phyloP scores from a whole-genome alignment of 2,797 vertebrate species.

The Tiaroga cobitis region DNA sequence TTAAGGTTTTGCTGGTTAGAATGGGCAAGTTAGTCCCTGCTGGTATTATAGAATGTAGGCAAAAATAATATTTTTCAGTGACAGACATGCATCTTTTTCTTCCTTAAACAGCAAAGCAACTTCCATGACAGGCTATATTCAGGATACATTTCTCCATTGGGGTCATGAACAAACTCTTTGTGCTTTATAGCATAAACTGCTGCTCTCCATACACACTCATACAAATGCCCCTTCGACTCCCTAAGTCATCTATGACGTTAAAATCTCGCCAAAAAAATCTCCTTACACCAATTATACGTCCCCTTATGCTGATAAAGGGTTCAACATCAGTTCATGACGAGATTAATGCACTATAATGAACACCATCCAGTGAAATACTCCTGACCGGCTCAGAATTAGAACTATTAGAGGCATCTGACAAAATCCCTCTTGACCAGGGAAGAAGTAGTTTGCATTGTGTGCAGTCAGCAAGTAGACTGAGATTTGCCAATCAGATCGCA shows the following conservation, averaged over 20 bases:
- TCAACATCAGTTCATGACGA: constrained; percentile 77
- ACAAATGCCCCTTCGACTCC: background rate
- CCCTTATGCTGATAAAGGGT: constrained; percentile 71
- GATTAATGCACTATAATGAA: constrained; percentile 72
- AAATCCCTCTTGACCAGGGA: constrained; percentile 61
- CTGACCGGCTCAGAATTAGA: constrained; percentile 69
- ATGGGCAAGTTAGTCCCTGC: background rate
- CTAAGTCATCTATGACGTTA: constrained; percentile 3
- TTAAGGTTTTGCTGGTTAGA: constrained; percentile 8
- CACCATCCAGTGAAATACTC: constrained; percentile 66
- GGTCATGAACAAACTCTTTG: background rate
- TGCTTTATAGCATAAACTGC: background rate
- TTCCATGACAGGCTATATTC: background rate
- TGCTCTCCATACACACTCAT: background rate
- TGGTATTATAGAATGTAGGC: background rate
- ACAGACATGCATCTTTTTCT: too few relatives aligned
- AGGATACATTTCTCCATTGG: background rate
- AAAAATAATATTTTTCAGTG: too few relatives aligned
- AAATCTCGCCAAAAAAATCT: background rate
- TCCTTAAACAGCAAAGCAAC: background rate
- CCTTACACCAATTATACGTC: constrained; percentile 34
- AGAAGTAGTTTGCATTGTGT: constrained; percentile 70
- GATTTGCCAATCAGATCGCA: constrained; percentile 66
- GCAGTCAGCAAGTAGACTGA: constrained; percentile 68
- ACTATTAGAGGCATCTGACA: constrained; percentile 65